Base-by-base conservation (phyloP, 2,113 vertebrate genomes). In the Hippoglossus stenolepis region DNA sequence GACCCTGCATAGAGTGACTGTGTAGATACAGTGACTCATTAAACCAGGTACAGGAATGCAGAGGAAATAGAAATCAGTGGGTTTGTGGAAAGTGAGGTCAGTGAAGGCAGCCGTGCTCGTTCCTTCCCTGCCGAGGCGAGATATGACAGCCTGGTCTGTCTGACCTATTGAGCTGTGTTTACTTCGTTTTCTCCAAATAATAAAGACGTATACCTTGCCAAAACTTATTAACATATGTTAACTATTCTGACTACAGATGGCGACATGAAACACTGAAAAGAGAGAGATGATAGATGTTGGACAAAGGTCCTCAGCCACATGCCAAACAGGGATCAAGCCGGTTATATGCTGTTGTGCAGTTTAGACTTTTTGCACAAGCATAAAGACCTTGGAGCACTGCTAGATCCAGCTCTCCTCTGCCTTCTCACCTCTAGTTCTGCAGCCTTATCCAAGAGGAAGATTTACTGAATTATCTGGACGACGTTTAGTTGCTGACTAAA, bases 111-210 rank as follows among this genome's bases (percentile, higher is more conserved):
- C 59, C 38, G n/a, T 13, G 43, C 18, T 62, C 12, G 9, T 62
- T 21, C 17, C 17, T 5, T 20, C 18, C 43, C 26, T 14, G 17
- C 49, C 53, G 23, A 73, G n/a, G 61, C 58, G 60, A 49, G 20
- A 20, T 21, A 21, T 1, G 21, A 45, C 53, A 70, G 63, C 20
- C 1, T 13, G 23, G 11, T 60, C 49, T 24, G 15, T 17, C 58
- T 4, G 14, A 53, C 13, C 51, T 58, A 13, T 35, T 38, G 54
- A 60, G 45, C 45, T 28, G n/a, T 68, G 26, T 31, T 28, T 4
- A 47, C 14, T 35, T 73, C 8, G 68, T 72, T 65, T 68, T 21
- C 57, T 26, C 73, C 24, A n/a, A 70, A 61, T 43, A 23, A 18
- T 38, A 64, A 61, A 63, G 57, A 43, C 31, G 2, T 23, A 23